Percentiles rank a stretch among this genome's conserved stretches.
These are phyloP conservation scores for Thalassophryne amazonica DNA, from an alignment of 2,797 vertebrate species.

Conservation along the genomic window DNA sequence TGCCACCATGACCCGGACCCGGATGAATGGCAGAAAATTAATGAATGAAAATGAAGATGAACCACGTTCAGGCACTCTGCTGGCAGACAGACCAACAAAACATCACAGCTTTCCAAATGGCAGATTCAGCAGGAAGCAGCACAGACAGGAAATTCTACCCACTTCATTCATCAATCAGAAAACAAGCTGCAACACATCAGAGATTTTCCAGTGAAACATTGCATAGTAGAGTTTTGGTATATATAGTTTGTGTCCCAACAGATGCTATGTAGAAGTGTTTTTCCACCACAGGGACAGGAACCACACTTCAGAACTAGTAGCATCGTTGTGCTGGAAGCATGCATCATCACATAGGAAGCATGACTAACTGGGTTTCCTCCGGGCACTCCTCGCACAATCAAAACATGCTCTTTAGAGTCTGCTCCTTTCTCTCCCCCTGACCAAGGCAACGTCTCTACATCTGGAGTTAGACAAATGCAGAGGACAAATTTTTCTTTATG, in stretches of 20 bases:
- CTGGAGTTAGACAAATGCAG: too few relatives aligned
- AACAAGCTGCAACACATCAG: constrained; percentile 46
- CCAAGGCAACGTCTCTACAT: too few relatives aligned
- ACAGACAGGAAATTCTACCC: constrained; percentile 58
- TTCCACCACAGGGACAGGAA: not conserved
- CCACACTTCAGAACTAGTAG: too few relatives aligned
- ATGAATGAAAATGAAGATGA: not conserved
- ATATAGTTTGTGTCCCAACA: not conserved
- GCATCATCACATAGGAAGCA: too few relatives aligned
- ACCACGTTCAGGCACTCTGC: not conserved
- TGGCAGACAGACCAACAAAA: constrained; percentile 1
- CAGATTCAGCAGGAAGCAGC: not conserved
- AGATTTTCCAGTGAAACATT: constrained; percentile 1
- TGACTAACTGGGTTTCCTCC: too few relatives aligned
- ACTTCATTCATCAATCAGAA: constrained; percentile 45
- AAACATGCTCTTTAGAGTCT: too few relatives aligned
- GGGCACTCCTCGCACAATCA: too few relatives aligned
- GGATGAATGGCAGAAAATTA: not conserved
- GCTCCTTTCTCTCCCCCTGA: too few relatives aligned
- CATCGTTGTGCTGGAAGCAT: too few relatives aligned
- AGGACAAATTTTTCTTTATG: too few relatives aligned
- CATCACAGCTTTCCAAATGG: not conserved
- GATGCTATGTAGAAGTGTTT: not conserved
- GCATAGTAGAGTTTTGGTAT: not conserved
- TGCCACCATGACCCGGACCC: too few relatives aligned